These are phyloP conservation scores for Phylloscopus collybita DNA, from an alignment of 2,797 vertebrate genomes.

Conservation along the genomic window DNA sequence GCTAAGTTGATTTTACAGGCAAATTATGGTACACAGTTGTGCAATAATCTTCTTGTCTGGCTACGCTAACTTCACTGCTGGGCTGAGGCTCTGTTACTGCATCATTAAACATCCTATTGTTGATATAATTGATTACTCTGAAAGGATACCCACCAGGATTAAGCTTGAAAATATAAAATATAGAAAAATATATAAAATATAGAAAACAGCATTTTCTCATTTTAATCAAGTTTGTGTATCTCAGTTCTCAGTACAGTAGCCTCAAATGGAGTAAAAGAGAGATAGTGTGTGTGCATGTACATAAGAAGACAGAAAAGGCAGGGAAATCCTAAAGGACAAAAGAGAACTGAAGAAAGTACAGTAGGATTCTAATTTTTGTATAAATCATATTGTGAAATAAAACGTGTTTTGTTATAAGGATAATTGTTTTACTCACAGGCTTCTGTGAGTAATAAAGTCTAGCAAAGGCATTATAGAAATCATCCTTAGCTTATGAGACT, in stretches of 20 bases:
- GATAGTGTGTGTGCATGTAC: rapidly evolving
- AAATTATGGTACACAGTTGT: neutral
- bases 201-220: neutral
- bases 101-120: constrained; percentile 2
- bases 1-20: neutral
- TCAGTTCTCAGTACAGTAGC: neutral
- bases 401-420: neutral
- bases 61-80: neutral
- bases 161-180: neutral
- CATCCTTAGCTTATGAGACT: neutral
- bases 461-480: neutral
- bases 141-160: neutral
- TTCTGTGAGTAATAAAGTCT: neutral
- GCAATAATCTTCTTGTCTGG: neutral
- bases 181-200: neutral
- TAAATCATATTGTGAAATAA: neutral
- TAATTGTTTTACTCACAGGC: neutral
- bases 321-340: neutral
- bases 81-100: neutral
- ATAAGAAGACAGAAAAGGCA: neutral
- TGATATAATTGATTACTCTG: constrained; percentile 14
- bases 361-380: neutral
- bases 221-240: neutral
- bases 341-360: neutral
- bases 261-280: neutral